phyloP scores from a whole-genome alignment of 2,888 invertebrate genomes.

The Petrolisthes manimaculis region DNA sequence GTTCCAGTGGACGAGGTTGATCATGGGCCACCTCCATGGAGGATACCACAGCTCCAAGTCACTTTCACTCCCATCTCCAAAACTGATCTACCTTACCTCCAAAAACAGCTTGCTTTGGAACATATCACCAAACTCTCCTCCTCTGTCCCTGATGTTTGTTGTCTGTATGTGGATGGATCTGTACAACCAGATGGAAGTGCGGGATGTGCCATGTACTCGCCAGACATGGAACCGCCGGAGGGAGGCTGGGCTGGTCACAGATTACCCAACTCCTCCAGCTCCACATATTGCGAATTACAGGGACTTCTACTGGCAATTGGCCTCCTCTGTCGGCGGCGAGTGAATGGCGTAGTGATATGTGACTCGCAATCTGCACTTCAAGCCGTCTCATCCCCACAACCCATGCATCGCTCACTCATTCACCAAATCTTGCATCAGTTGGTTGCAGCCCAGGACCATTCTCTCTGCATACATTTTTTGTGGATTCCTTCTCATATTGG shows the following conservation, averaged over 20 bases:
- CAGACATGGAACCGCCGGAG: not conserved
- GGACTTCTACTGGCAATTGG: conserved; percentile 30
- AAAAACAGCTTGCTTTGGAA: not conserved
- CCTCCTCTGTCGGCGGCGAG: not conserved
- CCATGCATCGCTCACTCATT: not conserved
- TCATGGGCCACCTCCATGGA: not conserved
- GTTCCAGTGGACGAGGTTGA: not conserved
- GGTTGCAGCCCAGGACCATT: not conserved
- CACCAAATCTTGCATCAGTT: not conserved
- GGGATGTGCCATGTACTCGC: not conserved
- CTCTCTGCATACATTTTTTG: not conserved
- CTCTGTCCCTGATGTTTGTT: conserved; percentile 5
- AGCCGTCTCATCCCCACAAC: conserved; percentile 19
- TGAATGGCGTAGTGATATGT: conserved; percentile 34
- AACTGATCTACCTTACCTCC: no score
- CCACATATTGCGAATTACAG: conserved; percentile 36
- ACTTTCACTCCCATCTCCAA: no score
- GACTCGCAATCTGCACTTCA: conserved; percentile 39
- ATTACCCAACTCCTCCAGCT: conserved; percentile 13
- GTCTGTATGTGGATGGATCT: conserved; percentile 9
- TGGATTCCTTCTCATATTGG: conserved; percentile 22
- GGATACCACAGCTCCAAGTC: no score
- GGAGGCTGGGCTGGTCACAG: conserved; percentile 20
- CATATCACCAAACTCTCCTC: not conserved
- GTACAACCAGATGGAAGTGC: conserved; percentile 19